These are phyloP conservation scores for Lingula anatina DNA, from an alignment of 2,888 invertebrate species.

Conservation along the genomic window DNA sequence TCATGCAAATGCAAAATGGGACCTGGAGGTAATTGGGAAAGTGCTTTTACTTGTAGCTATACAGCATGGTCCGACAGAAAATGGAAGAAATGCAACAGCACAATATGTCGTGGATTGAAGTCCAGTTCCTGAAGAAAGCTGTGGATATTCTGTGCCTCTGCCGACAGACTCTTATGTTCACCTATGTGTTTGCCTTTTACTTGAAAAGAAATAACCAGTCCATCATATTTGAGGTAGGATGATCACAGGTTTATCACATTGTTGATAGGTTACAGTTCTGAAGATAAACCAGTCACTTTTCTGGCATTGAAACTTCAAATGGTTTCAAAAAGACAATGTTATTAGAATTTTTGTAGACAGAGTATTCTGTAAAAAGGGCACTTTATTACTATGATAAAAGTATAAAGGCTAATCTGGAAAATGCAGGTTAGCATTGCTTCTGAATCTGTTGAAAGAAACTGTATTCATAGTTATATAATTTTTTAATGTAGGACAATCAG, in stretches of 20 bases:
- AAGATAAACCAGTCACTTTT: background rate
- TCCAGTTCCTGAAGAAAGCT: conserved; percentile 96
- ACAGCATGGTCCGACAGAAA: conserved; percentile 91
- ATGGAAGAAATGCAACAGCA: conserved; percentile 99
- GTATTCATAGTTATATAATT: too few relatives aligned
- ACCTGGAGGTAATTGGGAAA: too few relatives aligned
- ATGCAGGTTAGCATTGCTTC: too few relatives aligned
- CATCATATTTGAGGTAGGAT: conserved; percentile 81
- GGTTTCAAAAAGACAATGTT: too few relatives aligned
- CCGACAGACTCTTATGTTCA: conserved; percentile 97
- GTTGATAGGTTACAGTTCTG: background rate
- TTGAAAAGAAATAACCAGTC: conserved; percentile 97
- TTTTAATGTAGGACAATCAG: conserved; percentile 77
- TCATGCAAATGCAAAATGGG: too few relatives aligned
- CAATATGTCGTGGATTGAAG: conserved; percentile 99
- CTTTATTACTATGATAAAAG: too few relatives aligned
- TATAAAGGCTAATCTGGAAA: too few relatives aligned
- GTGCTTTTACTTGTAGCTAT: conserved; percentile 65
- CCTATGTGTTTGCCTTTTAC: conserved; percentile 99
- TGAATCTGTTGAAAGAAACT: too few relatives aligned
- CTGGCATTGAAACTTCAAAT: too few relatives aligned
- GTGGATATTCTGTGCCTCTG: conserved; percentile 77
- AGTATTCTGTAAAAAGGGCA: too few relatives aligned
- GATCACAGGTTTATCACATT: background rate
- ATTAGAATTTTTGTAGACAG: too few relatives aligned